Base-by-base conservation (phyloP, 1,140 invertebrate genomes). In the Danaus melanippus region DNA sequence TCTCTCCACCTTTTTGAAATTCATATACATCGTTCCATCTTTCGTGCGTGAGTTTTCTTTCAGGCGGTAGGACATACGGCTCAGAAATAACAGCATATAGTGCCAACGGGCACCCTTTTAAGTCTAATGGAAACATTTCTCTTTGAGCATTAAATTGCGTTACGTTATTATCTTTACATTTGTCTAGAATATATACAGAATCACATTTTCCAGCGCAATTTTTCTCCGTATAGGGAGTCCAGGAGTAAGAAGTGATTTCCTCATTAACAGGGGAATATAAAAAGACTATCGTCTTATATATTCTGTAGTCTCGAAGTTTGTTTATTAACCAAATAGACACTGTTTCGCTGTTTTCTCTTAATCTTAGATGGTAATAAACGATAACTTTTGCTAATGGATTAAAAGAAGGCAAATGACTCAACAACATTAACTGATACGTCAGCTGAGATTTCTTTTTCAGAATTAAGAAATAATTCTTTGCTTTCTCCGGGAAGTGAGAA, bases 401-500 rank as follows among this genome's bases (percentile, higher is more conserved):
- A 84, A 86, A 88, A 47, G 84, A 78, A 11, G 87, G 87, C 43
- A 88, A 69, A 65, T 79, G 83, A 49, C 79, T 86, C 39, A 88
- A 53, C 58, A 86, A 80, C 39, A 73, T 50, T 58, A 87, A 84
- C 60, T 87, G 79, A 53, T 76, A 74, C 39, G 60, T 64, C 12
- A 87, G 64, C 59, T 88, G 84, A 39, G 66, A 68, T 75, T 84
- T 80, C 46, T 84, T 70, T 71, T 88, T 81, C 50, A 88, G 73
- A 69, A 88, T 80, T 70, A 88, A 71, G 79, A 88, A 79, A 67
- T 88, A 88, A 76, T 88, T 88, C 67, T 88, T 87, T 39, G 87
- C 87, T 71, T 87, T 87, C 71, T 88, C 87, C n/a, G 76, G 81
- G 55, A 88, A 88, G 72, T 87, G 86, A 6, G 87, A 86, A 17